phyloP scores from a whole-genome alignment of 2,797 vertebrate genomes.

The Oceanodroma leucorhoa region DNA sequence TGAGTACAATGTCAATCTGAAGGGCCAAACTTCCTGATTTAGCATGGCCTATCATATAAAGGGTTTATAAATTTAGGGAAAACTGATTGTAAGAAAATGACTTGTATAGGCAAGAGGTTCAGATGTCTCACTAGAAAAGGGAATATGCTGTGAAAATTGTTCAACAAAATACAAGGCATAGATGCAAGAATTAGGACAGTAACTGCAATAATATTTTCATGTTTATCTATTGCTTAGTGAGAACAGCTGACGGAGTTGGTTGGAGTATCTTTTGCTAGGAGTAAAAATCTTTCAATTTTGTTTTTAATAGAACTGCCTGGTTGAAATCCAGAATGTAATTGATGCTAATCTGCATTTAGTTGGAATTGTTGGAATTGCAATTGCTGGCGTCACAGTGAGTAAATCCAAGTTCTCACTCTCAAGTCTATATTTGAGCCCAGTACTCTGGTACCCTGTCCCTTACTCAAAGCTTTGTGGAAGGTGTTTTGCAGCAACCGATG shows the following conservation, averaged over 20 bases:
- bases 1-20: background rate
- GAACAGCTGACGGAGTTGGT: background rate
- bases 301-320: slow-evolving; percentile 82
- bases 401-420: background rate
- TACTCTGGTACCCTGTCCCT: background rate
- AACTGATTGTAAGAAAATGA: background rate
- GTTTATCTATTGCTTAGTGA: background rate
- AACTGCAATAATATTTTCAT: background rate
- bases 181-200: background rate
- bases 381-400: slow-evolving; percentile 92
- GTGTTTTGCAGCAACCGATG: background rate
- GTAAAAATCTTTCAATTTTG: background rate
- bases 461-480: background rate
- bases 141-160: background rate
- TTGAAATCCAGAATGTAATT: slow-evolving; percentile 85
- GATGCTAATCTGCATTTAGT: slow-evolving; percentile 86
- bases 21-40: background rate
- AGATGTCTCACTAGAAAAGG: background rate
- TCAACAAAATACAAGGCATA: background rate
- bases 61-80: background rate
- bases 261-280: background rate
- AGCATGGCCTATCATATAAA: background rate
- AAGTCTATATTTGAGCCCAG: background rate
- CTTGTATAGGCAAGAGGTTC: background rate
- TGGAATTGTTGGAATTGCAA: slow-evolving; percentile 89